A percentile compares a stretch with the other conserved stretches of the same genome.
Conservation (phyloP, 1,140 invertebrate genomes). For the Drosophila aff. region DNA sequence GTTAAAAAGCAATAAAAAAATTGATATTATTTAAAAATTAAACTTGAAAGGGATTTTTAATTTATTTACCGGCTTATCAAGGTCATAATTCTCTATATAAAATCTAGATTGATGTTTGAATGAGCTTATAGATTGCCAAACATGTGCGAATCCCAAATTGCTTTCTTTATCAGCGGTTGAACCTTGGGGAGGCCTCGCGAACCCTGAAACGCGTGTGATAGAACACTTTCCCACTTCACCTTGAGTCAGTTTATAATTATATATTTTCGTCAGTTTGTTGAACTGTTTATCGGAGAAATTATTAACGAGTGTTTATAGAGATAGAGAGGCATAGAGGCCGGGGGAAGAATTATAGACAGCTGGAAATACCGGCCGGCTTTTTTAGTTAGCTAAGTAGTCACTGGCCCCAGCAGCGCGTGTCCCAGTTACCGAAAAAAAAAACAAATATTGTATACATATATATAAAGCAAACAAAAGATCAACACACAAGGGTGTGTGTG, state of each 20-base stretch:
- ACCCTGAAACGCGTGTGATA: conserved; percentile 13
- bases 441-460: neutral
- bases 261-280: conserved; percentile 57
- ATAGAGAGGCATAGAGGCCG: too few species aligned
- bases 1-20: conserved; percentile 36
- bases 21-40: conserved; percentile 27
- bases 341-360: conserved; percentile 6
- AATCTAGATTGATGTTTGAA: conserved; percentile 19
- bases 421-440: conserved; percentile 31
- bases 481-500: conserved; percentile 21
- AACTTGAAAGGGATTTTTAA: neutral
- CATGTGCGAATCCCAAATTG: conserved; percentile 8
- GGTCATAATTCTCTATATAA: neutral
- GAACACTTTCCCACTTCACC: conserved; percentile 50
- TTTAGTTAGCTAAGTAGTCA: conserved; percentile 43
- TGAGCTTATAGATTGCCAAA: neutral
- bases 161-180: conserved; percentile 54
- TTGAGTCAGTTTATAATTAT: conserved; percentile 49
- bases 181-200: conserved; percentile 49
- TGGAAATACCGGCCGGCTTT: conserved; percentile 60
- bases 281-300: conserved; percentile 40
- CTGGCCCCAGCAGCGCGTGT: conserved; percentile 44
- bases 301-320: neutral
- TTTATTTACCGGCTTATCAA: neutral
- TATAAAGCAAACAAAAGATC: conserved; percentile 26